These are phyloP conservation scores for Drosophila gunungcola DNA, from an alignment of 1,140 invertebrate species.

Conservation along the genomic window DNA sequence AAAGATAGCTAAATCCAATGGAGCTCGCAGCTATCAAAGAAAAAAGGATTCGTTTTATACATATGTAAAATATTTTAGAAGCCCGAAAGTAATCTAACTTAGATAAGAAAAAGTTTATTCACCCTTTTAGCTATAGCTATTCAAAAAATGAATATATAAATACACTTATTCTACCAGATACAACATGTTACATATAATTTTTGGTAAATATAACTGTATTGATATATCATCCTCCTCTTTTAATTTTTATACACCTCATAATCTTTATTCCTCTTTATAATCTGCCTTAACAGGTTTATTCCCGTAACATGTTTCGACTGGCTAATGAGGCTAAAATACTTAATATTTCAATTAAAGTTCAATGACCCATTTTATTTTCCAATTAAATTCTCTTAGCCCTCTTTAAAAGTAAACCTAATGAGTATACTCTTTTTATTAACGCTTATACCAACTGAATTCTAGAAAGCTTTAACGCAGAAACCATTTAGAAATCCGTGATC, in stretches of 20 bases:
- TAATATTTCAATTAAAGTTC: neutral
- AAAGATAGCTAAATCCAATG: neutral
- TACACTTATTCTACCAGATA: no score
- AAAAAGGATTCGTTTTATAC: no score
- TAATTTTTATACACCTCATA: no score
- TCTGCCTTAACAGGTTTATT: neutral
- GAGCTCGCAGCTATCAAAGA: no score
- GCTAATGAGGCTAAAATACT: neutral
- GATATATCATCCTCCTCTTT: no score
- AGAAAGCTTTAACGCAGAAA: neutral
- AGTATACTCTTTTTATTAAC: neutral
- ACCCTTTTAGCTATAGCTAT: no score
- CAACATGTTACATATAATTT: no score
- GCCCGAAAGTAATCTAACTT: no score
- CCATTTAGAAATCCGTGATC: neutral
- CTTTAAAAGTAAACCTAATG: conserved; percentile 2
- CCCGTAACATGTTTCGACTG: neutral
- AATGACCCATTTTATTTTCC: neutral
- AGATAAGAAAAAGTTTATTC: no score
- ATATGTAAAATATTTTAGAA: no score
- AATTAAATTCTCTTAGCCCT: neutral
- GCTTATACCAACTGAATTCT: neutral
- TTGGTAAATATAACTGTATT: no score
- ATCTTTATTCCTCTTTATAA: neutral
- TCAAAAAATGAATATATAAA: no score